A percentile compares a stretch with the other conserved stretches of the same genome.
Conservation (phyloP, 2,797 vertebrate species). For the Dallia pectoralis region DNA sequence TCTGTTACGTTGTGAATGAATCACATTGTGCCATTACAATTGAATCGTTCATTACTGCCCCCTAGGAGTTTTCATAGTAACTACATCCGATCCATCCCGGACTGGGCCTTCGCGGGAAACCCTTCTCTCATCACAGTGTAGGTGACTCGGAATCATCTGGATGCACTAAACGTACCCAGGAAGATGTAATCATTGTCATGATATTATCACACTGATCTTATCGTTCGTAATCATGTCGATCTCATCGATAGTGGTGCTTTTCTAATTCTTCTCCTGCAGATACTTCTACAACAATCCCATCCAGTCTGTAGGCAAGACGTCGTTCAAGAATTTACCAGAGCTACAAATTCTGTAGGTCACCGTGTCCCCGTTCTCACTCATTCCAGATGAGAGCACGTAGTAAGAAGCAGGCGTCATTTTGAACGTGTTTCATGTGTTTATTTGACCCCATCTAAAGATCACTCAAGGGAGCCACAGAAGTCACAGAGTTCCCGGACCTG, state of each 20-base stretch:
- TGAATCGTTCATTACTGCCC: conserved; percentile 37
- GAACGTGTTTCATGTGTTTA: conserved; percentile 21
- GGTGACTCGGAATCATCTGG: conserved; percentile 47
- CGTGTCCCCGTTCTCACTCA: not conserved
- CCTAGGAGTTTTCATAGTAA: conserved; percentile 86
- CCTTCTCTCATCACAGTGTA: conserved; percentile 86
- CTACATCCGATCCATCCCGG: conserved; percentile 82
- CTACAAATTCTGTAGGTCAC: conserved; percentile 80
- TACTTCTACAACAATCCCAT: conserved; percentile 88
- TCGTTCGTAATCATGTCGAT: not conserved
- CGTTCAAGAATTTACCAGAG: conserved; percentile 82
- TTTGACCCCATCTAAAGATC: conserved; percentile 64
- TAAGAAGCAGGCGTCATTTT: not conserved
- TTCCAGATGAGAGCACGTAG: not conserved
- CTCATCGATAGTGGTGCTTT: not conserved
- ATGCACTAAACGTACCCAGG: not conserved
- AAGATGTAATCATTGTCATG: not conserved
- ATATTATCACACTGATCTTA: not conserved
- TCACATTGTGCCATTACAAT: conserved; percentile 23
- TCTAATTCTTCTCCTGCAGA: conserved; percentile 54
- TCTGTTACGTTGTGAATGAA: conserved; percentile 40
- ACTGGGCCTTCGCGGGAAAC: conserved; percentile 80
- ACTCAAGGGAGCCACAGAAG: conserved; percentile 82
- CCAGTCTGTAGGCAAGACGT: conserved; percentile 78
- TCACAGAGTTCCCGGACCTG: conserved; percentile 83